Conservation (phyloP, 2,797 vertebrate genomes). For the Lacerta bilineata region DNA sequence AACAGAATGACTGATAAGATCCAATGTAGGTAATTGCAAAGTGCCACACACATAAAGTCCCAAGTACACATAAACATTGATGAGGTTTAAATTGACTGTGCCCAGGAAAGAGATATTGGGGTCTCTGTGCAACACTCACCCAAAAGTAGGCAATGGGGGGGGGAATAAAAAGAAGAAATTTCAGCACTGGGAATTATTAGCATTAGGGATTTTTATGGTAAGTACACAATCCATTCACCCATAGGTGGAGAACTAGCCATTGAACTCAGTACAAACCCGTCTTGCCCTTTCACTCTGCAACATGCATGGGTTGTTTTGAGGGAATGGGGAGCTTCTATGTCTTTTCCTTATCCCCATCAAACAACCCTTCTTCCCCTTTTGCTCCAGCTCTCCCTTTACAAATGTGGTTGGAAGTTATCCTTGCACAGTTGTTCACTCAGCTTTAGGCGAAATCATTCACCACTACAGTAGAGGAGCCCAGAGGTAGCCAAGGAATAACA, state of each 20-base stretch:
- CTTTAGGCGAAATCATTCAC: not conserved
- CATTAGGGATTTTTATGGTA: not conserved
- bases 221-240: not conserved
- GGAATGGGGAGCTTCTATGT: not conserved
- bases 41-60: not conserved
- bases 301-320: not conserved
- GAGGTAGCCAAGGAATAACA: no score
- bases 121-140: not conserved
- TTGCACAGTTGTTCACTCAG: not conserved
- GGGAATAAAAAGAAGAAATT: not conserved
- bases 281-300: not conserved
- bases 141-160: not conserved
- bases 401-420: not conserved
- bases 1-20: not conserved
- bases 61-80: not conserved
- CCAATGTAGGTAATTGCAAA: slow-evolving; percentile 3
- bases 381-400: not conserved
- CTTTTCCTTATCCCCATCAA: not conserved
- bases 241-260: not conserved
- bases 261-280: not conserved
- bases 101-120: not conserved
- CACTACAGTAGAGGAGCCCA: not conserved
- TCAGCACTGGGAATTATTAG: not conserved
- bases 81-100: not conserved
- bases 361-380: not conserved